Conservation (phyloP, 2,888 invertebrate genomes). For the Leucania comma region DNA sequence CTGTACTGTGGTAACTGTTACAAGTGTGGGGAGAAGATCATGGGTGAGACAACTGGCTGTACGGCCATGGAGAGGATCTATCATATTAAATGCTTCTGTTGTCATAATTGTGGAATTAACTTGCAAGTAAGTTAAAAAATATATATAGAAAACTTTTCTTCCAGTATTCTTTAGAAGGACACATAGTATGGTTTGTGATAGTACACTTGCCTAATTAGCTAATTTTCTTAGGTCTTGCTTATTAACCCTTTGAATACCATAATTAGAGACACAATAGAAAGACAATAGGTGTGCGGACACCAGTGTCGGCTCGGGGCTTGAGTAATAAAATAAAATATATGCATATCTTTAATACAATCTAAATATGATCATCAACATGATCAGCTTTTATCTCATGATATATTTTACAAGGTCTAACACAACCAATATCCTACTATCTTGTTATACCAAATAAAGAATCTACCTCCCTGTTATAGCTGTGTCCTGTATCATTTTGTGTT, state of each 20-base stretch:
- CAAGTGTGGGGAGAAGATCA: conserved; percentile 97
- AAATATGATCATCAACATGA: no score
- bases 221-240: neutral
- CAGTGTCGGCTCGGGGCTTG: no score
- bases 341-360: no score
- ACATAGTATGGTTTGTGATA: neutral
- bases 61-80: conserved; percentile 99
- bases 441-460: neutral
- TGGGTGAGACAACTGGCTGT: conserved; percentile 98
- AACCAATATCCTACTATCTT: neutral
- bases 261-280: no score
- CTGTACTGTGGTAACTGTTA: conserved; percentile 97
- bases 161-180: neutral
- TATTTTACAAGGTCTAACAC: neutral
- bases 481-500: conserved; percentile 3
- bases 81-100: conserved; percentile 98
- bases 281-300: no score
- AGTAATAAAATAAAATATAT: no score
- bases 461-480: neutral
- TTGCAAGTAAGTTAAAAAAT: conserved; percentile 89
- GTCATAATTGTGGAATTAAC: conserved; percentile 96
- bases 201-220: neutral
- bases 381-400: no score
- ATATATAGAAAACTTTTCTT: neutral
- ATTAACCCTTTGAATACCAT: no score